Percentiles rank a stretch among this genome's conserved stretches.
phyloP scores from a whole-genome alignment of 2,888 invertebrate species.

The Heteropelma amictum region DNA sequence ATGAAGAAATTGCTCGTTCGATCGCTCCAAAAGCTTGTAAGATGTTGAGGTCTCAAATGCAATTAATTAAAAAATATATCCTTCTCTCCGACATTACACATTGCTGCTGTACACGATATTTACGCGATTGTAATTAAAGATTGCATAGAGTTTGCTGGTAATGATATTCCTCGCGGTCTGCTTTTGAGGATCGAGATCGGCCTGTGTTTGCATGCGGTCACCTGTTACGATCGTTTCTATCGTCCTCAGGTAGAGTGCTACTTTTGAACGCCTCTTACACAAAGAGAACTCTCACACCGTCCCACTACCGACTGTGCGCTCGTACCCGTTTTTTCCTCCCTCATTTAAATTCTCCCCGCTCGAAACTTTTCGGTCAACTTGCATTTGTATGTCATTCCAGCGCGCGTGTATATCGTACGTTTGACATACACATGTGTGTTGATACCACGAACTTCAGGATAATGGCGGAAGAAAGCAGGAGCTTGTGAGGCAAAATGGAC shows the following conservation, averaged over 20 bases:
- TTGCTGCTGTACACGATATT: too few relatives aligned
- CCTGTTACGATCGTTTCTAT: conserved; percentile 52
- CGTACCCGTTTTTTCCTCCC: conserved; percentile 13
- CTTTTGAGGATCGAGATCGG: conserved; percentile 35
- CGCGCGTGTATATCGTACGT: background rate
- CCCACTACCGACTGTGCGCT: conserved; percentile 21
- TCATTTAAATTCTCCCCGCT: conserved; percentile 11
- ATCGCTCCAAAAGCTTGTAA: background rate
- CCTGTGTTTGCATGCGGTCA: conserved; percentile 49
- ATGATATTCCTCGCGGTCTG: conserved; percentile 46
- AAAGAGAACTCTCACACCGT: conserved; percentile 37
- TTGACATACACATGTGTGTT: background rate
- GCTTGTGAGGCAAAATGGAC: too few relatives aligned
- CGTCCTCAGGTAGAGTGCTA: conserved; percentile 31
- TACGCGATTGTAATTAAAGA: conserved; percentile 54
- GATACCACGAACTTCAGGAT: too few relatives aligned
- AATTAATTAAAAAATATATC: conserved; percentile 1
- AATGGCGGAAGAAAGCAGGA: too few relatives aligned
- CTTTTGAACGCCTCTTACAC: conserved; percentile 32
- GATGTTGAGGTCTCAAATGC: background rate
- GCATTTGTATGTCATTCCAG: too few relatives aligned
- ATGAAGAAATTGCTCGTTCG: conserved; percentile 3
- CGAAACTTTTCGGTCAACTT: conserved; percentile 27
- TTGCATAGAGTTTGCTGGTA: conserved; percentile 48
- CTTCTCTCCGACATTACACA: conserved; percentile 13